These are phyloP conservation scores for Cyclargus thomasi DNA, from an alignment of 1,140 invertebrate species.

Conservation along the genomic window DNA sequence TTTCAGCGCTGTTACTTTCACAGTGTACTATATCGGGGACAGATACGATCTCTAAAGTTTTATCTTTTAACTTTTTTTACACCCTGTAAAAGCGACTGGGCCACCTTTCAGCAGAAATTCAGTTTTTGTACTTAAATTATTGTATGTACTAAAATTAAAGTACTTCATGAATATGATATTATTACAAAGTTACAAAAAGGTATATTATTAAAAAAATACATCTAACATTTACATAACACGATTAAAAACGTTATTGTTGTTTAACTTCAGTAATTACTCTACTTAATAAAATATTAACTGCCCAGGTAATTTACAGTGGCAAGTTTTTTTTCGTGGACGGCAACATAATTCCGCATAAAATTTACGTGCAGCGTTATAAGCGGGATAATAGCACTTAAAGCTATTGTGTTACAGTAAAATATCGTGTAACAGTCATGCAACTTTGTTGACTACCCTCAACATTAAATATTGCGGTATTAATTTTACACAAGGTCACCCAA, in stretches of 20 bases:
- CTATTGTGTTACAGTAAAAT: neutral
- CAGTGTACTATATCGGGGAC: too few relatives aligned
- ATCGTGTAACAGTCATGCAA: neutral
- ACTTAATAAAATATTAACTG: neutral
- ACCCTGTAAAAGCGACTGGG: too few relatives aligned
- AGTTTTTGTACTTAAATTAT: too few relatives aligned
- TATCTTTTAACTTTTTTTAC: too few relatives aligned
- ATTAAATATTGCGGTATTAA: conserved; percentile 23
- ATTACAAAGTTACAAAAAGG: neutral
- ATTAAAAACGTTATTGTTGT: neutral
- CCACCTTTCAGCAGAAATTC: too few relatives aligned
- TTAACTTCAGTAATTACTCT: neutral
- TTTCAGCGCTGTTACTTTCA: too few relatives aligned
- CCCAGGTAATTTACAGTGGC: neutral
- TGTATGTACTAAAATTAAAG: too few relatives aligned
- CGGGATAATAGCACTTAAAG: neutral
- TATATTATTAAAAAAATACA: neutral
- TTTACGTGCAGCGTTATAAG: neutral
- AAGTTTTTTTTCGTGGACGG: neutral
- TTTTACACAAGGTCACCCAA: conserved; percentile 20
- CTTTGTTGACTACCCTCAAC: conserved; percentile 3
- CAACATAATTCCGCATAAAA: neutral
- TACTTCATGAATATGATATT: too few relatives aligned
- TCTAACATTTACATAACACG: too few relatives aligned
- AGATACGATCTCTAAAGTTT: too few relatives aligned